A percentile compares a stretch with the other conserved stretches of the same genome.
These are phyloP conservation scores for Tinea pellionella DNA, from an alignment of 2,888 invertebrate genomes.

Conservation along the genomic window DNA sequence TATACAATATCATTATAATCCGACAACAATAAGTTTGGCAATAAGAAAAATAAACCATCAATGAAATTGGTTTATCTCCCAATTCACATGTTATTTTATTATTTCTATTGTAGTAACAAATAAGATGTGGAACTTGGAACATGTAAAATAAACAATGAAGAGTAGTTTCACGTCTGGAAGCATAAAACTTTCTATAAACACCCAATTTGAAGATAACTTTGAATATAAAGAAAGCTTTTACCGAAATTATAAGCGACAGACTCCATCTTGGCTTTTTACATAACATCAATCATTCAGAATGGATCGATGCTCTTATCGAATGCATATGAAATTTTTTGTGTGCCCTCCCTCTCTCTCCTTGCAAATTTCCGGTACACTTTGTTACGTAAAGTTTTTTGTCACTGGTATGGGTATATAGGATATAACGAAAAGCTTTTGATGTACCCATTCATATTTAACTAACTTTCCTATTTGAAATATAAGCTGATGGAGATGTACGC, in stretches of 20 bases:
- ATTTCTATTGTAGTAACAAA: neutral
- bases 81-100: neutral
- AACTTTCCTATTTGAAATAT: neutral
- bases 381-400: slow-evolving; percentile 9
- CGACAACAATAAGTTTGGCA: neutral
- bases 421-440: slow-evolving; percentile 8
- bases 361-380: slow-evolving; percentile 12
- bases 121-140: neutral
- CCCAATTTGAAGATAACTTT: slow-evolving; percentile 5
- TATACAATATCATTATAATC: neutral
- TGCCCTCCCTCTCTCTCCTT: neutral
- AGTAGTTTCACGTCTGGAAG: neutral
- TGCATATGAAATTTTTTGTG: slow-evolving; percentile 13
- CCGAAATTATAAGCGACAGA: slow-evolving; percentile 11
- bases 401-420: neutral
- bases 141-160: slow-evolving; percentile 2
- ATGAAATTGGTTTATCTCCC: slow-evolving; percentile 3
- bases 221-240: slow-evolving; percentile 12
- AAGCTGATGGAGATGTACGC: neutral
- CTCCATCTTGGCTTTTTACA: slow-evolving; percentile 12
- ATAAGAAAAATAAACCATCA: neutral
- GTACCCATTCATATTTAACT: slow-evolving; percentile 11
- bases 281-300: slow-evolving; percentile 10
- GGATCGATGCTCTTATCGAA: slow-evolving; percentile 8
- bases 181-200: neutral